These are phyloP conservation scores for Neuroterus valhalla DNA, from an alignment of 1,140 invertebrate species.

Conservation along the genomic window DNA sequence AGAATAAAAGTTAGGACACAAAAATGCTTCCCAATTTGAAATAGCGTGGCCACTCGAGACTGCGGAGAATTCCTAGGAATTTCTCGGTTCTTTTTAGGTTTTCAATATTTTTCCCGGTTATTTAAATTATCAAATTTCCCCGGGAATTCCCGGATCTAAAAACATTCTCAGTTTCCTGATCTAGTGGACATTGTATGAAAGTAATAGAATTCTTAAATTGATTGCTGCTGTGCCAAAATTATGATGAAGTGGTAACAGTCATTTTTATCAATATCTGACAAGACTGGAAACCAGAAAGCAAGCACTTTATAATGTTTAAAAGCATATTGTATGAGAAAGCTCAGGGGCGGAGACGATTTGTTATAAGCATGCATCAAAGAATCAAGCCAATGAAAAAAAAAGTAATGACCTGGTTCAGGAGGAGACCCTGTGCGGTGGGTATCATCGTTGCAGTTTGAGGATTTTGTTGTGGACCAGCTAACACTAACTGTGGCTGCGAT, in stretches of 20 bases:
- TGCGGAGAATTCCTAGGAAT: no score
- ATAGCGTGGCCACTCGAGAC: not conserved
- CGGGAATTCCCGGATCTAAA: no score
- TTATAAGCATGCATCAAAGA: slow-evolving; percentile 32
- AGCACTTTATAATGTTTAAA: slow-evolving; percentile 42
- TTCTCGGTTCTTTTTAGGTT: no score
- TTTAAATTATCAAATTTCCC: no score
- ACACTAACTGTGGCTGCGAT: slow-evolving; percentile 71
- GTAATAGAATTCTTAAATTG: not conserved
- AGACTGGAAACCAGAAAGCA: not conserved
- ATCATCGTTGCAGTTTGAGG: slow-evolving; percentile 70
- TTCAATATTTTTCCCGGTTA: no score
- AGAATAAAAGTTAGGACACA: not conserved
- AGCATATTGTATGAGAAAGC: slow-evolving; percentile 36
- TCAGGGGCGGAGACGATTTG: slow-evolving; percentile 11
- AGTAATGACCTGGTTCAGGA: slow-evolving; percentile 71
- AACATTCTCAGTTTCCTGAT: no score
- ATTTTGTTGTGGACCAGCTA: slow-evolving; percentile 70
- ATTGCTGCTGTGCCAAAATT: not conserved
- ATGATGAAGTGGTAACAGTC: slow-evolving; percentile 13
- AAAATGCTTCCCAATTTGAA: not conserved
- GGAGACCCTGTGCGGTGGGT: slow-evolving; percentile 71
- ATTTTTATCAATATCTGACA: slow-evolving; percentile 12
- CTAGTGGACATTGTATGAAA: no score
- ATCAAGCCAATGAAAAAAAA: slow-evolving; percentile 23